phyloP scores from a whole-genome alignment of 1,140 invertebrate species.

The Neodiprion virginianus region DNA sequence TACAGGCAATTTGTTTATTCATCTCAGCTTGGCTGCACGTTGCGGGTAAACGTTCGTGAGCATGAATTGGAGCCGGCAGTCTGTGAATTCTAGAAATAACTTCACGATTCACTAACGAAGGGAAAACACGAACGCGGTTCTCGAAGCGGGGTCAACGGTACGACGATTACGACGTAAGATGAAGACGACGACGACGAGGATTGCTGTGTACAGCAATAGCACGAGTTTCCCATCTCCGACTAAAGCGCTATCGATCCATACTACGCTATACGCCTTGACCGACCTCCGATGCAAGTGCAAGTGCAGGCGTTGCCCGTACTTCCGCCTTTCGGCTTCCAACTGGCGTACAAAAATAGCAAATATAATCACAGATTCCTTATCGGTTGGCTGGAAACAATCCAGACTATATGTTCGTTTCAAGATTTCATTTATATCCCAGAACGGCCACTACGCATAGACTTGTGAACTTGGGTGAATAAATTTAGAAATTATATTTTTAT shows the following conservation, averaged over 20 bases:
- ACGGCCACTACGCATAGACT: no score
- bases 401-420: no score
- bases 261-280: conserved; percentile 58
- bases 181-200: neutral
- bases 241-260: conserved; percentile 55
- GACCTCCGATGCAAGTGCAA: conserved; percentile 59
- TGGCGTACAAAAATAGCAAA: no score
- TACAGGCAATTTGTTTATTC: no score
- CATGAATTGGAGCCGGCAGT: neutral
- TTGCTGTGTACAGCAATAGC: neutral
- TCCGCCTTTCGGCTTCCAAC: neutral
- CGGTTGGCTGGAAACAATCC: no score
- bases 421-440: no score
- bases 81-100: neutral
- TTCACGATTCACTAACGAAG: neutral
- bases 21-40: no score
- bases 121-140: neutral
- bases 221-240: conserved; percentile 1
- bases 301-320: conserved; percentile 48
- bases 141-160: neutral
- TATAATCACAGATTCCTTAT: no score
- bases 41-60: neutral
- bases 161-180: neutral
- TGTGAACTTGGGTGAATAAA: no score
- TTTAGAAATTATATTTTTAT: no score